phyloP scores from a whole-genome alignment of 1,140 invertebrate genomes.

The Drosophila pectinifera region DNA sequence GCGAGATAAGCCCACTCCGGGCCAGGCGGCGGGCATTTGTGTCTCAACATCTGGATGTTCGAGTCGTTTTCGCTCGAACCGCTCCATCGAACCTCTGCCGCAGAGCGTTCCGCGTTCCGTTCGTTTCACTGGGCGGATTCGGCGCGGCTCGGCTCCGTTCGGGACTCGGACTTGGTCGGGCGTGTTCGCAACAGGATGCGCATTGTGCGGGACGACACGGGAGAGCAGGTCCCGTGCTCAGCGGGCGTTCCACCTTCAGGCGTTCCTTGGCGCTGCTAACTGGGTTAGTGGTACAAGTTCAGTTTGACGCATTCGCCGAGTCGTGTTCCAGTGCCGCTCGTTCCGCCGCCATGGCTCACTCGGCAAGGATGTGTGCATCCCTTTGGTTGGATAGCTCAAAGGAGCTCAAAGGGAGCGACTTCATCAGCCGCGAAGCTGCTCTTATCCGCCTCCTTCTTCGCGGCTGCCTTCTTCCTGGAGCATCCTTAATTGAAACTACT shows the following conservation, averaged over 20 bases:
- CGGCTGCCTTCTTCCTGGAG: constrained; percentile 37
- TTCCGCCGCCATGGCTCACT: constrained; percentile 27
- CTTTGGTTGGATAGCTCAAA: constrained; percentile 25
- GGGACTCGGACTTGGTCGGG: not conserved
- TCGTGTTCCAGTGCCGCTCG: constrained; percentile 51
- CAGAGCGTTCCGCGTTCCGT: constrained; percentile 12
- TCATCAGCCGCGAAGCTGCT: constrained; percentile 13
- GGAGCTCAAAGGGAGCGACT: constrained; percentile 14
- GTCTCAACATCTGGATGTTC: constrained; percentile 17
- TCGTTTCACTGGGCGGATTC: constrained; percentile 22
- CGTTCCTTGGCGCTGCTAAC: constrained; percentile 51
- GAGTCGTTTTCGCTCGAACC: constrained; percentile 15
- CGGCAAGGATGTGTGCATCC: constrained; percentile 38
- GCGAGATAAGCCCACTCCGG: constrained; percentile 1
- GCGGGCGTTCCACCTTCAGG: not conserved
- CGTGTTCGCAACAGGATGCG: constrained; percentile 43
- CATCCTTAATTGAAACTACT: constrained; percentile 73
- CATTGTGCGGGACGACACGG: constrained; percentile 35
- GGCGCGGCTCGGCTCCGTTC: not conserved
- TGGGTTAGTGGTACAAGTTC: constrained; percentile 85
- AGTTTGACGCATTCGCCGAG: constrained; percentile 60
- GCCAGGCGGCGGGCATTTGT: not conserved
- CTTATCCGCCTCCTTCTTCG: not conserved
- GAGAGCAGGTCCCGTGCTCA: constrained; percentile 23
- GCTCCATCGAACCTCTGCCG: constrained; percentile 25